These are phyloP conservation scores for Felis catus DNA, from an alignment of 2,113 vertebrate genomes.

Conservation along the genomic window DNA sequence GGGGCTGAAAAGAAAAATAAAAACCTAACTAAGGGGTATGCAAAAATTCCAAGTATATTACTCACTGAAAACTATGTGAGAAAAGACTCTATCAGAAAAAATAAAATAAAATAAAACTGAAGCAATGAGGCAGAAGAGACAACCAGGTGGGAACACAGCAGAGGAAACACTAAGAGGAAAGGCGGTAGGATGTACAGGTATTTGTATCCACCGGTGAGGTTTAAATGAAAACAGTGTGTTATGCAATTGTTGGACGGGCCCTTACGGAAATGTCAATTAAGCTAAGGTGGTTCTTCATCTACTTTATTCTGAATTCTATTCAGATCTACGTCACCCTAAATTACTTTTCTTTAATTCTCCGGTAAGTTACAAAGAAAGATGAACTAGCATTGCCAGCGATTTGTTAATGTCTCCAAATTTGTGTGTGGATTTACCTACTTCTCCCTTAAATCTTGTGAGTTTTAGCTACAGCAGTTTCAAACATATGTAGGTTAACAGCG, in stretches of 20 bases:
- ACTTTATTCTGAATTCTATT: background rate
- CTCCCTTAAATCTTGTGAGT: background rate
- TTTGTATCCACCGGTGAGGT: rapidly evolving
- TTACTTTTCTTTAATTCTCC: background rate
- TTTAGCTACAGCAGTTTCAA: background rate
- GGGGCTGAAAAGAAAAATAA: background rate
- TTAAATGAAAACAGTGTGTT: background rate
- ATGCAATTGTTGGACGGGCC: background rate
- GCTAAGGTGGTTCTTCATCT: background rate
- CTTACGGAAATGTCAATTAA: background rate
- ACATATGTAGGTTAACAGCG: background rate
- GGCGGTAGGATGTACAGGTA: rapidly evolving
- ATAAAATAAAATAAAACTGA: background rate
- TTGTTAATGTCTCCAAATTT: background rate
- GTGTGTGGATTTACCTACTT: background rate
- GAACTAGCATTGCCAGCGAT: background rate
- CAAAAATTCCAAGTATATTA: background rate
- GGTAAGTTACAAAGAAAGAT: background rate
- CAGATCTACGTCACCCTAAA: background rate
- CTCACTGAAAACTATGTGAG: background rate
- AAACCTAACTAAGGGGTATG: background rate
- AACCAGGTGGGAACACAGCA: background rate
- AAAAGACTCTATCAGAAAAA: background rate
- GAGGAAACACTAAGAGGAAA: background rate
- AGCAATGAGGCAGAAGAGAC: background rate